Percentiles rank a stretch among this genome's conserved stretches.
Evolutionary conservation across 2,113 vertebrate genomes (phyloP).

Genomic region (Engystomops pustulosus): DNA sequence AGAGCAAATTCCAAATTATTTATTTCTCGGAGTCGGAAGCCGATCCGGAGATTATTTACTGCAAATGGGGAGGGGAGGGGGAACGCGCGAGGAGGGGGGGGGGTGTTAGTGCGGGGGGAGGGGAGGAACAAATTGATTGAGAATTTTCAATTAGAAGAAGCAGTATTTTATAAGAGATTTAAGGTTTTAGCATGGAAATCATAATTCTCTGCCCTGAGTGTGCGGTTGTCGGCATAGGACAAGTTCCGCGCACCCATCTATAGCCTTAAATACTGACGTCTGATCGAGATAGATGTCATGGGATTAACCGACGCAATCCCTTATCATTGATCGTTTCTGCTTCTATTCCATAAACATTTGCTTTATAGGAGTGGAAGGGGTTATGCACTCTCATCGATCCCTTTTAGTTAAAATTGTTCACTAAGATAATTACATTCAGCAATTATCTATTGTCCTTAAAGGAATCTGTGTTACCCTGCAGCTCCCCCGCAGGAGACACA

Average conservation of each 20-base stretch:
- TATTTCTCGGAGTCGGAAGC: conserved; percentile 68
- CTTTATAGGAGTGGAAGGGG: no score
- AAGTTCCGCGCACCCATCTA: not conserved
- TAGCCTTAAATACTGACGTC: conserved; percentile 1
- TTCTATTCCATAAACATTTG: not conserved
- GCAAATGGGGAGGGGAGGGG: conserved; percentile 65
- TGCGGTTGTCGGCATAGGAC: not conserved
- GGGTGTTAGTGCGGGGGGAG: conserved; percentile 29
- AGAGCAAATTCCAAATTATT: conserved; percentile 72
- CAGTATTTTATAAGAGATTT: conserved; percentile 73
- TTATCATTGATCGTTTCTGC: not conserved
- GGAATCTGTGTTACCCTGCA: no score
- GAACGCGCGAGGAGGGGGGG: conserved; percentile 54
- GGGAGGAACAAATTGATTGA: conserved; percentile 64
- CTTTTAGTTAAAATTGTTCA: not conserved
- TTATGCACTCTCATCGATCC: not conserved
- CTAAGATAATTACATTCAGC: not conserved
- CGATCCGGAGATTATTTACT: conserved; percentile 70
- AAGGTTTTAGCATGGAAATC: conserved; percentile 65
- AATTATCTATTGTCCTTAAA: not conserved
- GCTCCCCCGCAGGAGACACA: no score
- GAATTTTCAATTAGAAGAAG: conserved; percentile 76
- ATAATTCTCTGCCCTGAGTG: conserved; percentile 63
- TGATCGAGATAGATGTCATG: not conserved
- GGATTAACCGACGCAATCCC: not conserved